Conservation (phyloP, 2,888 invertebrate species). For the Yponomeuta plumbellus region DNA sequence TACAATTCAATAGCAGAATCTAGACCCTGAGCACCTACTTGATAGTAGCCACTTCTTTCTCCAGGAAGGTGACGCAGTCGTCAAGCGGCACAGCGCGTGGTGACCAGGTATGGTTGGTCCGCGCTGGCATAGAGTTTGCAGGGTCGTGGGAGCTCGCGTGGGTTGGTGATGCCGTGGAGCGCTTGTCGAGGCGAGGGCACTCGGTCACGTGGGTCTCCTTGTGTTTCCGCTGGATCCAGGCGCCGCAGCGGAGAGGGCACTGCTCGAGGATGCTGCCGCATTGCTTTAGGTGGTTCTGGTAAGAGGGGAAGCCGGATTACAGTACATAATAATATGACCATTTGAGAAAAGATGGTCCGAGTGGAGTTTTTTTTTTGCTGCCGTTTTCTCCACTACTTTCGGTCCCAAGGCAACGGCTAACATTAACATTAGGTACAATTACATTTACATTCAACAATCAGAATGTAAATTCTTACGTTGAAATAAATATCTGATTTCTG, state of each 20-base stretch:
- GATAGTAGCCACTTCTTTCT: constrained; percentile 61
- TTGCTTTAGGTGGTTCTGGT: constrained; percentile 79
- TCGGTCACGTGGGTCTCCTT: constrained; percentile 74
- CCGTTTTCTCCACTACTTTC: no score
- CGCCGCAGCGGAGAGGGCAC: constrained; percentile 82
- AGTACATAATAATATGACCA: no score
- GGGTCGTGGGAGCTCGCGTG: constrained; percentile 52
- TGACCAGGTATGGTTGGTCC: constrained; percentile 55
- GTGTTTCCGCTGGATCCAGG: constrained; percentile 81
- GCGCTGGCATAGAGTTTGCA: constrained; percentile 33
- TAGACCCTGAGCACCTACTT: constrained; percentile 46
- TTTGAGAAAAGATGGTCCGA: no score
- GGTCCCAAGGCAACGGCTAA: no score
- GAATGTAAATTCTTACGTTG: no score
- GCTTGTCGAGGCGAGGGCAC: constrained; percentile 52
- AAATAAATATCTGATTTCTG: no score
- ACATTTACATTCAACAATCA: no score
- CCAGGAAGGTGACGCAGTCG: constrained; percentile 57
- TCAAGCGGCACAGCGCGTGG: constrained; percentile 46
- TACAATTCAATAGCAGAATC: no score
- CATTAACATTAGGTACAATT: no score
- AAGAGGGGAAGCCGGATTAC: neutral
- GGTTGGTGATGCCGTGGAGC: constrained; percentile 46
- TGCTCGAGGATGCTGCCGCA: constrained; percentile 84
- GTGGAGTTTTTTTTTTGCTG: no score